These are phyloP conservation scores for Beris chalybata DNA, from an alignment of 2,888 invertebrate genomes.

Conservation along the genomic window DNA sequence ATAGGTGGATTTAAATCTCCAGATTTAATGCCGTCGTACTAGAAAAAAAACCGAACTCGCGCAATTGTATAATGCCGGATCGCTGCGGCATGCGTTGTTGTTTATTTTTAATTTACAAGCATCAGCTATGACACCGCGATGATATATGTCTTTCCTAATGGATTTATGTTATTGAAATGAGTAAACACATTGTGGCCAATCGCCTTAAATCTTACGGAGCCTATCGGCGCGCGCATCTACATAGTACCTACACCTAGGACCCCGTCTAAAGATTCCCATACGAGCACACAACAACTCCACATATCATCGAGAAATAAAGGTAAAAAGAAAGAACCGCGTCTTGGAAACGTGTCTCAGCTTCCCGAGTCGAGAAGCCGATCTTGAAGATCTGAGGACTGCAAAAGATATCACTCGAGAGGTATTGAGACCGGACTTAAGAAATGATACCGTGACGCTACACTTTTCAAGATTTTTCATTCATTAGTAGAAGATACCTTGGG, in stretches of 20 bases:
- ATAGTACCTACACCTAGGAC: no score
- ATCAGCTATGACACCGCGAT: conserved; percentile 37
- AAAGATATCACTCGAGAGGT: conserved; percentile 25
- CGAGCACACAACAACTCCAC: no score
- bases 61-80: conserved; percentile 21
- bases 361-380: conserved; percentile 3
- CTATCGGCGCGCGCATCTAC: no score
- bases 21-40: conserved; percentile 9
- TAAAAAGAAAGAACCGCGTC: no score
- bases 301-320: no score
- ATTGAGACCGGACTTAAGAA: conserved; percentile 28
- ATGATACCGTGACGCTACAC: conserved; percentile 35
- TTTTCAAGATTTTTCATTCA: conserved; percentile 26
- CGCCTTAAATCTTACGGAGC: conserved; percentile 13
- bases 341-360: no score
- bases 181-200: conserved; percentile 28
- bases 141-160: conserved; percentile 37
- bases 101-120: conserved; percentile 37
- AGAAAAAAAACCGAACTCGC: conserved; percentile 3
- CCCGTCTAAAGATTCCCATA: no score
- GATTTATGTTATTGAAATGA: conserved; percentile 35
- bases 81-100: conserved; percentile 28
- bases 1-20: conserved; percentile 19
- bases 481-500: conserved; percentile 16
- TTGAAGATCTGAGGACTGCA: conserved; percentile 7